Evolutionary conservation across 2,888 invertebrate species (phyloP).

Genomic region (Phorcus lineatus): DNA sequence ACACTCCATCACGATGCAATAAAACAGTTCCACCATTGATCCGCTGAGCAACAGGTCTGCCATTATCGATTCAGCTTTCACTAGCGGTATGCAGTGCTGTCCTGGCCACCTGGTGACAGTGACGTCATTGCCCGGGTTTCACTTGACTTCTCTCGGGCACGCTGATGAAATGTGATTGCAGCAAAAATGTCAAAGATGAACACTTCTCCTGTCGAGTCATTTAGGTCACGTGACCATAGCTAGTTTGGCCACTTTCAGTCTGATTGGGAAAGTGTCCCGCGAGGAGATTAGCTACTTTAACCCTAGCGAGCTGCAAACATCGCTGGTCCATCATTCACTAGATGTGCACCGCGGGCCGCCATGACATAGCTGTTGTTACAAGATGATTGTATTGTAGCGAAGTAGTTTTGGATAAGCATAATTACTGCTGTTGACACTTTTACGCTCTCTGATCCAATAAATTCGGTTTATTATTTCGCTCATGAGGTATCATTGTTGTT

Average conservation of each 20-base stretch:
- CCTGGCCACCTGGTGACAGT: not conserved
- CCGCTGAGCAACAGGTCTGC: not conserved
- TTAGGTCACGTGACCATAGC: not conserved
- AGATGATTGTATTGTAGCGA: too few relatives aligned
- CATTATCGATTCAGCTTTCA: not conserved
- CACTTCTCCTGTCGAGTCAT: not conserved
- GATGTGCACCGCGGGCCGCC: too few relatives aligned
- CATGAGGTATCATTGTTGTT: too few relatives aligned
- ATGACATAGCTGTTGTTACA: too few relatives aligned
- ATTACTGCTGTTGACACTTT: too few relatives aligned
- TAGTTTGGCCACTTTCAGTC: not conserved
- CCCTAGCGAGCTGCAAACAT: not conserved
- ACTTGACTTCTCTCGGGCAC: not conserved
- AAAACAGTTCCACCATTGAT: too few relatives aligned
- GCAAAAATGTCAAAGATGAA: conserved; percentile 2
- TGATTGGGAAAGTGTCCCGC: not conserved
- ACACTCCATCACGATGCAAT: too few relatives aligned
- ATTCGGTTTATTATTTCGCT: too few relatives aligned
- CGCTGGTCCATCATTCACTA: too few relatives aligned
- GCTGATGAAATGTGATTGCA: not conserved
- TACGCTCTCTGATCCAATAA: too few relatives aligned
- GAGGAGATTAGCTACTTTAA: not conserved
- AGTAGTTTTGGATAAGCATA: too few relatives aligned
- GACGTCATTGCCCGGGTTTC: not conserved
- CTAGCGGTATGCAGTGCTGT: conserved; percentile 2